Conservation (phyloP, 2,113 vertebrate species). For the Patagioenas fasciata region DNA sequence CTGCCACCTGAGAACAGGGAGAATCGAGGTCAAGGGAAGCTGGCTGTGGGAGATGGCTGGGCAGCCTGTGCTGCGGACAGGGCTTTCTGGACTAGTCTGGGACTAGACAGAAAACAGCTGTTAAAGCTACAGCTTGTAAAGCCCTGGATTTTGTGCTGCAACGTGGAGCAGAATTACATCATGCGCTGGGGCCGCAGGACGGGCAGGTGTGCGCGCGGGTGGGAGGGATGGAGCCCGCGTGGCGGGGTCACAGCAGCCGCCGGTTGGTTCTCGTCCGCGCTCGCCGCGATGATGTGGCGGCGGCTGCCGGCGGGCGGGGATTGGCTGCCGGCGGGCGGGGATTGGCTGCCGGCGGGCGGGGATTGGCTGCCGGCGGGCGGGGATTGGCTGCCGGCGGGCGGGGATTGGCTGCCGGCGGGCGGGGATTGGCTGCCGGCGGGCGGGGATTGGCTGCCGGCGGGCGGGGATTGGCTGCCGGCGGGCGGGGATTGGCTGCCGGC, state of each 20-base stretch:
- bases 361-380: too few relatives aligned
- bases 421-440: too few relatives aligned
- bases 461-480: too few relatives aligned
- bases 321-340: not conserved
- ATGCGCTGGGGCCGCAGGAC: not conserved
- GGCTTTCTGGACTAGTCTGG: conserved; percentile 6
- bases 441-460: too few relatives aligned
- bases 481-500: not conserved
- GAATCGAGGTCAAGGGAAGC: not conserved
- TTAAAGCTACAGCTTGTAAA: not conserved
- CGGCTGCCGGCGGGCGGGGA: not conserved
- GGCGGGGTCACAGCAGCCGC: not conserved
- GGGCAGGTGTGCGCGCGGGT: not conserved
- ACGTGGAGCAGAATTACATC: conserved; percentile 65
- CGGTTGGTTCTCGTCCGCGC: accelerated
- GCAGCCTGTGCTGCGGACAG: not conserved
- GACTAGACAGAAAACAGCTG: not conserved
- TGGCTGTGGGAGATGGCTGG: not conserved
- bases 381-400: too few relatives aligned
- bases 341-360: too few relatives aligned
- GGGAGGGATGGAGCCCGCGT: not conserved
- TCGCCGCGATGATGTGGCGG: not conserved
- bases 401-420: too few relatives aligned
- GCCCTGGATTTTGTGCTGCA: conserved; percentile 58
- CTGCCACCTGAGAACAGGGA: not conserved